A percentile compares a stretch with the other conserved stretches of the same genome.
Conservation (phyloP, 2,113 vertebrate genomes). For the Pheucticus melanocephalus region DNA sequence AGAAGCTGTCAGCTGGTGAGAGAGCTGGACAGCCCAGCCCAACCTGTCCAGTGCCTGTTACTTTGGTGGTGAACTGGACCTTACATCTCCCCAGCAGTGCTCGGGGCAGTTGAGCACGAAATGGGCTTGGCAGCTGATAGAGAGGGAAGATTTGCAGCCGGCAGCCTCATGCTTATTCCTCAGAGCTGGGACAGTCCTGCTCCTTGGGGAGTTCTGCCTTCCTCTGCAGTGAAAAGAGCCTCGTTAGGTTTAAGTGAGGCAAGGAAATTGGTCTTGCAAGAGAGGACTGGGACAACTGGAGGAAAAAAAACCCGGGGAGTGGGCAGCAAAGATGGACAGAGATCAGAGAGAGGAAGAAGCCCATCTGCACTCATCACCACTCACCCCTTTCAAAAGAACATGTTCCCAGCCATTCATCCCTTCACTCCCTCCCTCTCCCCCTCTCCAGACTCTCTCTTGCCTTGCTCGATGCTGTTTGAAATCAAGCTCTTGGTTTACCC, state of each 20-base stretch:
- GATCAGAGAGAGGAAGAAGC: neutral
- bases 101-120: neutral
- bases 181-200: neutral
- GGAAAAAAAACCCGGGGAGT: fast-evolving
- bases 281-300: neutral
- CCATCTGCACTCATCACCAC: neutral
- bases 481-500: slow-evolving; percentile 61
- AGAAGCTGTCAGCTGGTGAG: neutral
- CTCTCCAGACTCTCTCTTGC: neutral
- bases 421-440: neutral
- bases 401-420: neutral
- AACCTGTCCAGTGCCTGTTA: neutral
- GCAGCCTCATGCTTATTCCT: neutral
- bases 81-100: neutral
- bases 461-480: slow-evolving; percentile 46
- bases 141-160: neutral
- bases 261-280: neutral
- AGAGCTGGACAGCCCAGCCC: neutral
- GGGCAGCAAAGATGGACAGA: neutral
- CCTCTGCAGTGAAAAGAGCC: neutral
- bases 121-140: neutral
- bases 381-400: neutral
- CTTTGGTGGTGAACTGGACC: neutral
- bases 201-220: neutral
- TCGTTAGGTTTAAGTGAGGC: neutral